Conservation (phyloP, 2,797 vertebrate genomes). For the Petrocephalus schoutedeni region DNA sequence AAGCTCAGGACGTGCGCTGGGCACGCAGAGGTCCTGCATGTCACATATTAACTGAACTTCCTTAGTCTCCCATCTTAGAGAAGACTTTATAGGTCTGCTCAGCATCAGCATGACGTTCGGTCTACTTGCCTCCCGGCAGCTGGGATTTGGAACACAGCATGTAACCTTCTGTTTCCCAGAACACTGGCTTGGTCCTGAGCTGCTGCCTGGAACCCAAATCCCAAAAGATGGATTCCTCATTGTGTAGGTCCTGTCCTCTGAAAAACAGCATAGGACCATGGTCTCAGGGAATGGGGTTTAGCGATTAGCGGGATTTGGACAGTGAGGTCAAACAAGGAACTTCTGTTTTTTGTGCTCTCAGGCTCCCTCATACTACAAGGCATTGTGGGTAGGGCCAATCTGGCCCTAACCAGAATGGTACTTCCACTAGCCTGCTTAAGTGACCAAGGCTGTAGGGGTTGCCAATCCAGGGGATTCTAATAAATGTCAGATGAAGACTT, state of each 20-base stretch:
- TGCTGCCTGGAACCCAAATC: background rate
- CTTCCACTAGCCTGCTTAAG: background rate
- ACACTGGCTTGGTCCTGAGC: background rate
- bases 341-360: background rate
- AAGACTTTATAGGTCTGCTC: background rate
- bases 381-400: background rate
- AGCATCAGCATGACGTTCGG: constrained; percentile 32
- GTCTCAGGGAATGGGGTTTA: background rate
- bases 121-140: constrained; percentile 32
- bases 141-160: background rate
- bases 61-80: background rate
- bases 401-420: background rate
- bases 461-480: background rate
- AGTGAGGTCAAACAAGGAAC: background rate
- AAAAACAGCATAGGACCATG: background rate
- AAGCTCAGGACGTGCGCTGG: background rate
- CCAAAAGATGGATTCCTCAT: background rate
- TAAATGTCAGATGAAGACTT: background rate
- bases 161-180: background rate
- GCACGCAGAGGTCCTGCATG: background rate
- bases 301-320: background rate
- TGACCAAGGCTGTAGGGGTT: background rate
- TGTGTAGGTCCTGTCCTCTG: background rate
- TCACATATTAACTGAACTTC: background rate
- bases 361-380: background rate